Conservation (phyloP, 2,888 invertebrate genomes). For the Anodontia alba region DNA sequence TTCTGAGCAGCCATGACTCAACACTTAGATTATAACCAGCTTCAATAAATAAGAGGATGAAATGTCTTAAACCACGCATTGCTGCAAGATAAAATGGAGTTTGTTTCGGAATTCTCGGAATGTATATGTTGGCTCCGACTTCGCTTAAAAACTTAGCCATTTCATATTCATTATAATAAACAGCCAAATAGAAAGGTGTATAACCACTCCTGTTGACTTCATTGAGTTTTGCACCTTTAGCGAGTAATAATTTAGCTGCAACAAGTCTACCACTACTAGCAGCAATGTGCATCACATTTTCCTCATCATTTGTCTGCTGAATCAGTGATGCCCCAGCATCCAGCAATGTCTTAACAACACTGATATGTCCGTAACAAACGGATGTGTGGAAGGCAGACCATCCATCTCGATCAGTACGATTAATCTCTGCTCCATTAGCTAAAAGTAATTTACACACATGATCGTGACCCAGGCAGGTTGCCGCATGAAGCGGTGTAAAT, state of each 20-base stretch:
- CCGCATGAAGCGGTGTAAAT: conserved; percentile 80
- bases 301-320: conserved; percentile 69
- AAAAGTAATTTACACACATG: conserved; percentile 71
- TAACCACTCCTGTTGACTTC: conserved; percentile 70
- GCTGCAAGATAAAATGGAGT: conserved; percentile 74
- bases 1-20: conserved; percentile 69
- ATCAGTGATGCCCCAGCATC: conserved; percentile 69
- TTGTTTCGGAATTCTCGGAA: conserved; percentile 63
- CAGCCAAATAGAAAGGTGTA: conserved; percentile 77
- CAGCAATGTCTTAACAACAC: conserved; percentile 71
- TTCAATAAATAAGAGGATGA: conserved; percentile 68
- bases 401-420: conserved; percentile 76
- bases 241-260: conserved; percentile 69
- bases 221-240: conserved; percentile 65
- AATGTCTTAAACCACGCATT: conserved; percentile 63
- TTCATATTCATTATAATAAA: conserved; percentile 75
- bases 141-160: conserved; percentile 73
- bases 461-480: conserved; percentile 75
- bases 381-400: conserved; percentile 82
- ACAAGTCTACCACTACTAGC: conserved; percentile 71
- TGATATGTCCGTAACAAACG: conserved; percentile 75
- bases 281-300: conserved; percentile 80
- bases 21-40: conserved; percentile 72
- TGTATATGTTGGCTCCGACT: conserved; percentile 73
- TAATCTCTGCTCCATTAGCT: conserved; percentile 71